These are phyloP conservation scores for Drosophila littoralis DNA, from an alignment of 1,140 invertebrate species.

Conservation along the genomic window DNA sequence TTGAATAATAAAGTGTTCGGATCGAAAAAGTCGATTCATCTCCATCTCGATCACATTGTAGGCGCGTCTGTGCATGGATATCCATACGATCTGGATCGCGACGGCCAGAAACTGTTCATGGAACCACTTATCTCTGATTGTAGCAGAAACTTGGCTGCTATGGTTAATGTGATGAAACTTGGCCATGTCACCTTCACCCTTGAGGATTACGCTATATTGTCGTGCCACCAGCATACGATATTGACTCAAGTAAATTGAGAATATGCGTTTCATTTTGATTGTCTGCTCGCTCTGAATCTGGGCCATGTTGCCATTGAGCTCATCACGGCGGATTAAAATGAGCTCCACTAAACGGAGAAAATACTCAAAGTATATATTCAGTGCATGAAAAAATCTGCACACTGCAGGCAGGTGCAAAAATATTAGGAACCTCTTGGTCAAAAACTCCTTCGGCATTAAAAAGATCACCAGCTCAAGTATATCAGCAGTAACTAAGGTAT, in stretches of 20 bases:
- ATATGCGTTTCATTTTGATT: slow-evolving; percentile 64
- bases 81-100: slow-evolving; percentile 70
- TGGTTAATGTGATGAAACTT: slow-evolving; percentile 64
- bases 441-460: slow-evolving; percentile 64
- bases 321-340: slow-evolving; percentile 70
- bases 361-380: slow-evolving; percentile 81
- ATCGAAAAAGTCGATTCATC: slow-evolving; percentile 74
- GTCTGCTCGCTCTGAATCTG: slow-evolving; percentile 72
- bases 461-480: slow-evolving; percentile 71
- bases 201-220: slow-evolving; percentile 69
- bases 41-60: slow-evolving; percentile 75
- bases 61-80: slow-evolving; percentile 66
- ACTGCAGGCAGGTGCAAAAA: slow-evolving; percentile 66
- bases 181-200: slow-evolving; percentile 63
- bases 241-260: slow-evolving; percentile 65
- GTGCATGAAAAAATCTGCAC: slow-evolving; percentile 51
- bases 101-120: slow-evolving; percentile 73
- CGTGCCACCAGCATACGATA: slow-evolving; percentile 72
- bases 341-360: slow-evolving; percentile 75
- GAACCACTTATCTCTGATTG: slow-evolving; percentile 57
- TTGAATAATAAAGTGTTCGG: slow-evolving; percentile 67
- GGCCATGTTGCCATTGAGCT: slow-evolving; percentile 49
- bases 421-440: slow-evolving; percentile 52
- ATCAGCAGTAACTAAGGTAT: slow-evolving; percentile 65
- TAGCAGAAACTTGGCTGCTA: slow-evolving; percentile 59